Evolutionary conservation across 2,113 vertebrate species (phyloP).

Genomic region (Megatriorchis doriae): DNA sequence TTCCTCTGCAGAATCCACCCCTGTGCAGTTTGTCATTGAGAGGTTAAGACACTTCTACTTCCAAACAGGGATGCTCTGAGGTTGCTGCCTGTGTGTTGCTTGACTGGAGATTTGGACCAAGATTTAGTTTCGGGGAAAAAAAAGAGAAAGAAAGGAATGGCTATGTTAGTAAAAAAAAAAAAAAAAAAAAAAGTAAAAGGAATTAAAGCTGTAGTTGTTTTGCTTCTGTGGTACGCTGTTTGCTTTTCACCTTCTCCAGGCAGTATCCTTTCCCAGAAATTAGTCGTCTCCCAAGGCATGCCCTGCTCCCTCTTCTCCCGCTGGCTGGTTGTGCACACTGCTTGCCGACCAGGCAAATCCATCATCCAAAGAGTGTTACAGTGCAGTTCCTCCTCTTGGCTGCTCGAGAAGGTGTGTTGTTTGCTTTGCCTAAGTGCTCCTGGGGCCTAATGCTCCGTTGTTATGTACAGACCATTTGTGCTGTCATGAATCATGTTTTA

Average conservation of each 20-base stretch:
- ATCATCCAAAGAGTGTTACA: not conserved
- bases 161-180: not conserved
- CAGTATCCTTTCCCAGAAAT: not conserved
- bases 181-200: not conserved
- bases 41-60: not conserved
- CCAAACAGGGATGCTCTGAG: not conserved
- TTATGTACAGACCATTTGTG: slow-evolving; percentile 71
- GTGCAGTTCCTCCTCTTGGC: slow-evolving; percentile 39
- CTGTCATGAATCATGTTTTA: slow-evolving; percentile 60
- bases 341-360: not conserved
- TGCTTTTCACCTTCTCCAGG: not conserved
- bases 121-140: not conserved
- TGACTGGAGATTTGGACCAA: not conserved
- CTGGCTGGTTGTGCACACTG: not conserved
- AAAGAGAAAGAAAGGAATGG: not conserved
- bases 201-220: not conserved
- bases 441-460: slow-evolving; percentile 40
- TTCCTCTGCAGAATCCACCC: not conserved
- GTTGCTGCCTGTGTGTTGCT: not conserved
- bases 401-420: slow-evolving; percentile 66
- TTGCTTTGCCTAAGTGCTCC: slow-evolving; percentile 66
- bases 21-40: not conserved
- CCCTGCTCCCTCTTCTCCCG: not conserved
- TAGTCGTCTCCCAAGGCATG: not conserved
- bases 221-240: not conserved